Base-by-base conservation (phyloP, 2,113 vertebrate genomes). In the pig (Sus scrofa) region DNA sequence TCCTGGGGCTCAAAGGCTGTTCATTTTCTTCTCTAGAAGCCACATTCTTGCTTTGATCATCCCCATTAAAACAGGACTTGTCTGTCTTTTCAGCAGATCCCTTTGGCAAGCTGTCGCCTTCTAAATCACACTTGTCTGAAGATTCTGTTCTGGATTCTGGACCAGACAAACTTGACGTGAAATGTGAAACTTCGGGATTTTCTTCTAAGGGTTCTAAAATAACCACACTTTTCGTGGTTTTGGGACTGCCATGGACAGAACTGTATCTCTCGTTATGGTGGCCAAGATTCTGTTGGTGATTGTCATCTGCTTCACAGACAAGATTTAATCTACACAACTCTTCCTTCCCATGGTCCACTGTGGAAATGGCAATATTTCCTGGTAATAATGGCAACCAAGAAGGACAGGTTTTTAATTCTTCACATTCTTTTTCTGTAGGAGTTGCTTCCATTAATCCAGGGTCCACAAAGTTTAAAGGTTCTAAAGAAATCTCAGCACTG, bases 401-500 rank as follows among this genome's bases (percentile, higher is more conserved):
- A 95, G 88, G 44, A 94, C 7, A 86, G 94, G 95, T 84, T 97
- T 95, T 96, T 92, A 95, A 71, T n/a, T 52, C 92, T 95, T 84
- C 77, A 97, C 34, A 89, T 82, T 95, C 83, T 73, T 86, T 97
- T 92, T 79, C 93, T 89, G 94, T 97, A 73, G 91, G 86, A 96
- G 63, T 74, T 87, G 96, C 89, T 97, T 97, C 73, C 94, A 88
- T 82, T 71, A 97, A 96, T 97, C 68, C 97, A 95, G 85, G 0
- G 7, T 98, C 92, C 54, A 0, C 83, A 86, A 92, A 70, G 92
- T 82, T 94, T 54, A 98, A 95, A 98, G 98, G 96, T 87, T 98
- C 95, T 97, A 95, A 39, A 90, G 97, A 90, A 98, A 98, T 65
- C 44, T 91, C 96, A 97, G 54, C 97, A 97, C 93, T 90, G 97